Percentiles rank a stretch among this genome's conserved stretches.
These are phyloP conservation scores for Corbicula japonica DNA, from an alignment of 2,888 invertebrate genomes.

Conservation along the genomic window DNA sequence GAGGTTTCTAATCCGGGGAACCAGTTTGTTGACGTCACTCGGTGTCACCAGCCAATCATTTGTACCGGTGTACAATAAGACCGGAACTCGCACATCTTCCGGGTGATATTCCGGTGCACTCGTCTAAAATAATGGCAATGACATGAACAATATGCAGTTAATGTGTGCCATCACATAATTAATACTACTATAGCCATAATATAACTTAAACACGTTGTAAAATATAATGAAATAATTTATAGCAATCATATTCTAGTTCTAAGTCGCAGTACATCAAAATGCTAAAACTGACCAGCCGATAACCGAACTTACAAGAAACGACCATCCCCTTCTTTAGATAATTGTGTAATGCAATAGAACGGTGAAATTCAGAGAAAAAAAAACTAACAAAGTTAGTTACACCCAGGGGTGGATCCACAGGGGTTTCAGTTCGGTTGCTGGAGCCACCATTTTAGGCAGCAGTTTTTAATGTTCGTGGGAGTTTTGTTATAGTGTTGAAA, in stretches of 20 bases:
- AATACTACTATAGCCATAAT: background rate
- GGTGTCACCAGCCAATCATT: slow-evolving; percentile 77
- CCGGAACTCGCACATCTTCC: slow-evolving; percentile 68
- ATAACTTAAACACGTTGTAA: background rate
- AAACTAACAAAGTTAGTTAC: too few species aligned
- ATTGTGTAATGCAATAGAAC: too few species aligned
- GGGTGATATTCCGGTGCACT: slow-evolving; percentile 72
- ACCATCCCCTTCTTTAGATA: too few species aligned
- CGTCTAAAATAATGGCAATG: slow-evolving; percentile 69
- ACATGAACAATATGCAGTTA: background rate
- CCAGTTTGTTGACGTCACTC: slow-evolving; percentile 47
- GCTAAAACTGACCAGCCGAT: too few species aligned
- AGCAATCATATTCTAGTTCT: background rate
- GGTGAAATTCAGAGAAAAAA: too few species aligned
- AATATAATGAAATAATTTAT: background rate
- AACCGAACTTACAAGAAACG: too few species aligned
- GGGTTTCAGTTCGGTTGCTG: too few species aligned
- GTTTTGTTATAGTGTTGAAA: too few species aligned
- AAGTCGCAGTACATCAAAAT: too few species aligned
- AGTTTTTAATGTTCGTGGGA: too few species aligned
- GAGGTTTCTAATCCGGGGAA: slow-evolving; percentile 52
- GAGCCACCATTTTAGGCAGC: too few species aligned
- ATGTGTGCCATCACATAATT: background rate
- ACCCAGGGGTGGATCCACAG: too few species aligned
- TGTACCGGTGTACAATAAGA: slow-evolving; percentile 67